These are phyloP conservation scores for Zophobas morio DNA, from an alignment of 1,140 invertebrate species.

Conservation along the genomic window DNA sequence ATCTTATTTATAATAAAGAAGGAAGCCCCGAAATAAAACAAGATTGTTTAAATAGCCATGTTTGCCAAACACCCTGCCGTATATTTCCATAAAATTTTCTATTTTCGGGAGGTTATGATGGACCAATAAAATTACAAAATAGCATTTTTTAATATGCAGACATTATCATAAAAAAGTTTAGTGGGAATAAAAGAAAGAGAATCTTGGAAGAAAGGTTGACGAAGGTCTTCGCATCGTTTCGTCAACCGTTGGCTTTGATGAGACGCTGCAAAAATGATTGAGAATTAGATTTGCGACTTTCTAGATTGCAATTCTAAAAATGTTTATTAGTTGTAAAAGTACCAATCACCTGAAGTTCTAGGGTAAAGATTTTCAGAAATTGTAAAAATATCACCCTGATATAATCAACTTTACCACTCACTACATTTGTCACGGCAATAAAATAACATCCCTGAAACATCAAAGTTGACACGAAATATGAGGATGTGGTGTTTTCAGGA, in stretches of 20 bases:
- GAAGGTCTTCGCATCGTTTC: neutral
- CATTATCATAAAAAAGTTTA: conserved; percentile 37
- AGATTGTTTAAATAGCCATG: conserved; percentile 18
- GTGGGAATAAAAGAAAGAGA: conserved; percentile 18
- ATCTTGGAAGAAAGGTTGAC: conserved; percentile 1
- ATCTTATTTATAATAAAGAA: conserved; percentile 26
- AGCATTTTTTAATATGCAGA: conserved; percentile 25
- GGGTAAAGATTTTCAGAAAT: no score
- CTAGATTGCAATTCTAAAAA: no score
- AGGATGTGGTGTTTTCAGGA: no score
- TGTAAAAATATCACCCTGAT: no score
- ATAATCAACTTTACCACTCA: no score
- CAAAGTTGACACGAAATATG: no score
- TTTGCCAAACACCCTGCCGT: conserved; percentile 15
- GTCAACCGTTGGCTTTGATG: neutral
- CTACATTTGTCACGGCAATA: no score
- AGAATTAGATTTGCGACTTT: no score
- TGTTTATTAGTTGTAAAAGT: no score
- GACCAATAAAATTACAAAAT: conserved; percentile 33
- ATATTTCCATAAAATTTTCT: conserved; percentile 30
- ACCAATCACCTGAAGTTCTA: no score
- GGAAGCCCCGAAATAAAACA: neutral
- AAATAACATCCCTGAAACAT: no score
- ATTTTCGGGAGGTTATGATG: conserved; percentile 35
- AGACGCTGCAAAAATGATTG: no score